These are phyloP conservation scores for Brachypodius melanocephalos DNA, from an alignment of 2,113 vertebrate species.

Conservation along the genomic window DNA sequence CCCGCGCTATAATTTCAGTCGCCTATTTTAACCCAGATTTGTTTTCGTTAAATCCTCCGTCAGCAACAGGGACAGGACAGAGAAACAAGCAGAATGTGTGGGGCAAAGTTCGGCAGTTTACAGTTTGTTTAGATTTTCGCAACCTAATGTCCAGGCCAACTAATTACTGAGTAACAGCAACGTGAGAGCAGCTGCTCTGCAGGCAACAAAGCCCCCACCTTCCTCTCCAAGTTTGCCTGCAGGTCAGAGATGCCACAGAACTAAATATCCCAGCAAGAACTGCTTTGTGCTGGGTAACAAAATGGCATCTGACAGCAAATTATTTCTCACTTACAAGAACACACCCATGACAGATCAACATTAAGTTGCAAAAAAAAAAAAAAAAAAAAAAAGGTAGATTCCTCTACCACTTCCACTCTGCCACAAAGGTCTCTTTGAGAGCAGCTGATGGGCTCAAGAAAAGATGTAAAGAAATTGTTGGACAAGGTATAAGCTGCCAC, in stretches of 20 bases:
- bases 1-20: not conserved
- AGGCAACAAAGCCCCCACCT: not conserved
- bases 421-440: not conserved
- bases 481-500: not conserved
- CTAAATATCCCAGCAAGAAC: not conserved
- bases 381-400: not conserved
- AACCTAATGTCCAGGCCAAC: slow-evolving; percentile 5
- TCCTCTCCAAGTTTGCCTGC: not conserved
- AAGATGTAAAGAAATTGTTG: not conserved
- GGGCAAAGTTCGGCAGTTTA: slow-evolving; percentile 15
- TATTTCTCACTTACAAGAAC: not conserved
- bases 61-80: not conserved
- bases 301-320: not conserved
- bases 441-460: not conserved
- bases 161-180: slow-evolving; percentile 11
- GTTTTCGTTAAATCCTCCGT: not conserved
- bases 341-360: not conserved
- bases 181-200: not conserved
- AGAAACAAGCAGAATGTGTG: not conserved
- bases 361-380: not conserved
- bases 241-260: not conserved
- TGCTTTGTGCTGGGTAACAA: not conserved
- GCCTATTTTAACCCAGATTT: not conserved
- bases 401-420: not conserved
- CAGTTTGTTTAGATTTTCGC: slow-evolving; percentile 20